Evolutionary conservation across 2,888 invertebrate genomes (phyloP).

Genomic region (Scaptomyza caliginosa): DNA sequence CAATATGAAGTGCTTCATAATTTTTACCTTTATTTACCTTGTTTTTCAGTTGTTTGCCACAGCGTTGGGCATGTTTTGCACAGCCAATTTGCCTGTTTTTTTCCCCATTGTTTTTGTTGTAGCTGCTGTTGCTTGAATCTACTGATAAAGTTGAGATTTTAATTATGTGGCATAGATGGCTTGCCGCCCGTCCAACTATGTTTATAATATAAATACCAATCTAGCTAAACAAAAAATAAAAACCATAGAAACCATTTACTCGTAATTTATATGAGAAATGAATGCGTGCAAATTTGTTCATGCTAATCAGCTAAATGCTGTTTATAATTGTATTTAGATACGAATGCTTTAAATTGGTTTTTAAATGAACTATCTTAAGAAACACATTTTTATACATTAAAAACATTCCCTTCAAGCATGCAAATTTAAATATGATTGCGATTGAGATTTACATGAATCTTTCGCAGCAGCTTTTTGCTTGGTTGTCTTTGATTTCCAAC

Average conservation of each 20-base stretch:
- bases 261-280: constrained; percentile 12
- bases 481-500: constrained; percentile 33
- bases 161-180: constrained; percentile 64
- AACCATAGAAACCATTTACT: constrained; percentile 18
- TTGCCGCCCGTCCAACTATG: constrained; percentile 38
- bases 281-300: not conserved
- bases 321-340: not conserved
- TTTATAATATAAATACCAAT: constrained; percentile 23
- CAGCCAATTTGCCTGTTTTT: constrained; percentile 27
- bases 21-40: constrained; percentile 74
- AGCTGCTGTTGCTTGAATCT: constrained; percentile 42
- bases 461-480: not conserved
- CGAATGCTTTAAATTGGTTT: not conserved
- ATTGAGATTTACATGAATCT: constrained; percentile 13
- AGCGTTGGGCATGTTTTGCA: constrained; percentile 49
- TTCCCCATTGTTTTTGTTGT: not conserved
- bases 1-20: constrained; percentile 77
- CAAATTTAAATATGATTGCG: constrained; percentile 9
- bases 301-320: not conserved
- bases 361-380: too few relatives aligned
- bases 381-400: not conserved
- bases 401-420: not conserved
- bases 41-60: constrained; percentile 63
- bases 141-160: constrained; percentile 68
- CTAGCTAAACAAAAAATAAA: not conserved